Conservation (phyloP, 2,888 invertebrate genomes). For the Rhodophaea formosa region DNA sequence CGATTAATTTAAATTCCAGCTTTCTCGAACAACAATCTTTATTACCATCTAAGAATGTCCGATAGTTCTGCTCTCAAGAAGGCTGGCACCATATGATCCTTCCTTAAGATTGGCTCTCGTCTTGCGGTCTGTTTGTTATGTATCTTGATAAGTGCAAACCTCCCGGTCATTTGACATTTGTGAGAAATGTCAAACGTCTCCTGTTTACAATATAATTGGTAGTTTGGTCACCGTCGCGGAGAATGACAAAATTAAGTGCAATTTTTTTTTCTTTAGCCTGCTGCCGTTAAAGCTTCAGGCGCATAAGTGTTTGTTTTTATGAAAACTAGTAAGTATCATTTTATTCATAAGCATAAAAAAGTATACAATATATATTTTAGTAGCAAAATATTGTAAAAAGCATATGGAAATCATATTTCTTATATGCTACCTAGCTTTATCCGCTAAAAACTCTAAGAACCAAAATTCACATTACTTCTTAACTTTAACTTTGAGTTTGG, state of each 20-base stretch:
- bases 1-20: conserved; percentile 6
- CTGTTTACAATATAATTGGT: not conserved
- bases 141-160: conserved; percentile 12
- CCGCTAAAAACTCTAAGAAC: too few species aligned
- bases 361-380: too few species aligned
- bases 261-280: not conserved
- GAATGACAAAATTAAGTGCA: not conserved
- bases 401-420: too few species aligned
- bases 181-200: conserved; percentile 3
- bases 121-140: conserved; percentile 9
- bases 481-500: too few species aligned
- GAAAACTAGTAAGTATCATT: not conserved
- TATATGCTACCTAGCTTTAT: too few species aligned
- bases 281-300: not conserved
- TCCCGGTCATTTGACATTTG: conserved; percentile 7
- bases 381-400: too few species aligned
- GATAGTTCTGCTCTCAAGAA: conserved; percentile 5
- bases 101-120: not conserved
- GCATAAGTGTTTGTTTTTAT: not conserved
- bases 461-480: too few species aligned
- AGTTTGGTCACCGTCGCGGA: not conserved
- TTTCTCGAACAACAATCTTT: conserved; percentile 8
- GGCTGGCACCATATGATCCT: conserved; percentile 5
- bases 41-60: conserved; percentile 9
- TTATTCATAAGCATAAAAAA: too few species aligned